Conservation (phyloP, 2,797 vertebrate genomes). For the Fistularia commersonii region DNA sequence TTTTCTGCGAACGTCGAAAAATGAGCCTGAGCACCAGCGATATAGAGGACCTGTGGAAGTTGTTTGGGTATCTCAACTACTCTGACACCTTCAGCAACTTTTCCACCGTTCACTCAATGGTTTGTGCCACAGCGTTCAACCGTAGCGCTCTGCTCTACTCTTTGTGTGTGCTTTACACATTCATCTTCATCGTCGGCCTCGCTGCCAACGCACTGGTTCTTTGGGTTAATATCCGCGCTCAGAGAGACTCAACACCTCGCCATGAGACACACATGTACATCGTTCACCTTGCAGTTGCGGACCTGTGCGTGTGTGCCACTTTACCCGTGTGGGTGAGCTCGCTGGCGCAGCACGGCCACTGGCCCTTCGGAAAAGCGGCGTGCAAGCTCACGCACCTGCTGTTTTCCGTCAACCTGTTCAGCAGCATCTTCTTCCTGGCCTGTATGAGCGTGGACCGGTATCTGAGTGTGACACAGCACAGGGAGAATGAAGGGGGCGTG, state of each 20-base stretch:
- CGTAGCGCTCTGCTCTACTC: conserved; percentile 81
- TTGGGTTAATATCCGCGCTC: conserved; percentile 90
- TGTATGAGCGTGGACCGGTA: conserved; percentile 98
- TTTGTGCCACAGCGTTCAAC: conserved; percentile 78
- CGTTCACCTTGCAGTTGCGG: conserved; percentile 87
- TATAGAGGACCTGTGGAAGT: conserved; percentile 77
- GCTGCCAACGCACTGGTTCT: conserved; percentile 89
- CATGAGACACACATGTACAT: conserved; percentile 94
- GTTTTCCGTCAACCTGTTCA: conserved; percentile 92
- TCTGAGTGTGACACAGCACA: conserved; percentile 70
- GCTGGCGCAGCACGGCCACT: conserved; percentile 88
- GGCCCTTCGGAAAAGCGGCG: conserved; percentile 88
- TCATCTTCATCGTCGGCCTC: conserved; percentile 89
- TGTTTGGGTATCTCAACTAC: conserved; percentile 80
- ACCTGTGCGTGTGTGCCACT: conserved; percentile 89
- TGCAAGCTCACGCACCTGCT: conserved; percentile 92
- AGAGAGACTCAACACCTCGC: conserved; percentile 78
- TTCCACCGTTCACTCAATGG: conserved; percentile 78
- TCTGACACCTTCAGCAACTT: conserved; percentile 74
- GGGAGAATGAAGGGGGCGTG: conserved; percentile 50
- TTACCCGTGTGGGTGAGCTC: conserved; percentile 93
- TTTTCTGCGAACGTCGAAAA: conserved; percentile 28
- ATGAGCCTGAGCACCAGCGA: conserved; percentile 81
- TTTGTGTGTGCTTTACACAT: conserved; percentile 87
- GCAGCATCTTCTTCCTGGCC: conserved; percentile 94